Conservation (phyloP, 2,888 invertebrate species). For the Thymelicus acteon region DNA sequence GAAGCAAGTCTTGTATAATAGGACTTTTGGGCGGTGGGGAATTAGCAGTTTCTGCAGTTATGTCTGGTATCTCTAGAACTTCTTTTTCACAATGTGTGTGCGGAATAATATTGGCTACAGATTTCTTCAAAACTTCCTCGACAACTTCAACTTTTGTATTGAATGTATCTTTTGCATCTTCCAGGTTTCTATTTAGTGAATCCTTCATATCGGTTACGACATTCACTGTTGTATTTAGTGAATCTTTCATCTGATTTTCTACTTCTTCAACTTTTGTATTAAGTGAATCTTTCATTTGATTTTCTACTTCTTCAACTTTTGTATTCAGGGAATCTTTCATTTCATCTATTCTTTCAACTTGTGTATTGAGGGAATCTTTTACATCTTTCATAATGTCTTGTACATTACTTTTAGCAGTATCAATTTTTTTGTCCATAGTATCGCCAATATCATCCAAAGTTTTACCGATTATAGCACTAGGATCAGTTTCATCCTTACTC, state of each 20-base stretch:
- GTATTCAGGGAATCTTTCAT: neutral
- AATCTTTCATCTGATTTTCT: neutral
- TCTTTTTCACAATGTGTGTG: slow-evolving; percentile 61
- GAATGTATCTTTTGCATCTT: slow-evolving; percentile 28
- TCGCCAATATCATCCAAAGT: slow-evolving; percentile 40
- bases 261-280: neutral
- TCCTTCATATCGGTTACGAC: neutral
- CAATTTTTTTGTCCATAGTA: slow-evolving; percentile 37
- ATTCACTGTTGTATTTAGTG: neutral
- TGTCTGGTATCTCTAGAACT: slow-evolving; percentile 66
- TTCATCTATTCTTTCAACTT: slow-evolving; percentile 19
- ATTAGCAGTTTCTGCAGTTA: slow-evolving; percentile 63
- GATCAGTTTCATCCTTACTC: slow-evolving; percentile 58
- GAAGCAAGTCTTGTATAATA: slow-evolving; percentile 70
- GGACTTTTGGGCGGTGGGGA: slow-evolving; percentile 78
- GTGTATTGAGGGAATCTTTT: slow-evolving; percentile 51
- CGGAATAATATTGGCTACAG: slow-evolving; percentile 58
- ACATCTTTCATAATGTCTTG: slow-evolving; percentile 52
- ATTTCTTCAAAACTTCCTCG: slow-evolving; percentile 70
- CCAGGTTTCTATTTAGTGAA: neutral
- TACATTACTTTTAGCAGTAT: slow-evolving; percentile 50
- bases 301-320: slow-evolving; percentile 9
- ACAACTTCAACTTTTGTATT: slow-evolving; percentile 61
- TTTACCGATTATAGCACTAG: slow-evolving; percentile 50
- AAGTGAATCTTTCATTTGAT: slow-evolving; percentile 33